These are phyloP conservation scores for Heterotilapia buettikoferi DNA, from an alignment of 2,113 vertebrate genomes.

Conservation along the genomic window DNA sequence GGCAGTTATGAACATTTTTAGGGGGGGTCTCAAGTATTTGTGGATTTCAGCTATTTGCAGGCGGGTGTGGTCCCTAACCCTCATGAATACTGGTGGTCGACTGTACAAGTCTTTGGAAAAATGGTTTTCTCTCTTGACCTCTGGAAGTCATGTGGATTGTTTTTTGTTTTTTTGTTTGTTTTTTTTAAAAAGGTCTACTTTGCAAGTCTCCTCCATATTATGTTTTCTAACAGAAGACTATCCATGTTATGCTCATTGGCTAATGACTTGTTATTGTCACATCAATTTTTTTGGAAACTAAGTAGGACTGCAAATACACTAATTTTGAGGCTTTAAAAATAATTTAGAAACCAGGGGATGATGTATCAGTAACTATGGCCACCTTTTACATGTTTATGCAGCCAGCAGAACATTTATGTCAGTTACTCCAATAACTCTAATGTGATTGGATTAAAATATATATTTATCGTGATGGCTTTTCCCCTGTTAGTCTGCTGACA, in stretches of 20 bases:
- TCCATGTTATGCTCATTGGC: background rate
- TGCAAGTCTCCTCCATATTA: background rate
- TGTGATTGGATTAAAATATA: conserved; percentile 37
- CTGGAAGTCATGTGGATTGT: background rate
- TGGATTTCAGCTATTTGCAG: background rate
- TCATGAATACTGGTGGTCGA: background rate
- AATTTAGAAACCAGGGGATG: background rate
- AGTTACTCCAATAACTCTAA: conserved; percentile 6
- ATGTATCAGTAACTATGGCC: background rate
- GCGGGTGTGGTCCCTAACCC: background rate
- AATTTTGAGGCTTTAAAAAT: background rate
- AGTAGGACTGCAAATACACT: background rate
- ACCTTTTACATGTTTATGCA: background rate
- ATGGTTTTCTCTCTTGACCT: background rate
- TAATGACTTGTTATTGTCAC: background rate
- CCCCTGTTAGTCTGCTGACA: conserved; percentile 40
- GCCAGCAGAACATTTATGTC: conserved; percentile 15
- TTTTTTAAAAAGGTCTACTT: background rate
- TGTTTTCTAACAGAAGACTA: background rate
- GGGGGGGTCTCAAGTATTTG: background rate
- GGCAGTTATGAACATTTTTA: background rate
- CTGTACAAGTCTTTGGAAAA: background rate
- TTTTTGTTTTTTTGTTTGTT: background rate
- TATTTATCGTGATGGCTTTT: conserved; percentile 29
- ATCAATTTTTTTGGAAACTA: background rate